These are phyloP conservation scores for Megathymus violae DNA, from an alignment of 1,140 invertebrate genomes.

Conservation along the genomic window DNA sequence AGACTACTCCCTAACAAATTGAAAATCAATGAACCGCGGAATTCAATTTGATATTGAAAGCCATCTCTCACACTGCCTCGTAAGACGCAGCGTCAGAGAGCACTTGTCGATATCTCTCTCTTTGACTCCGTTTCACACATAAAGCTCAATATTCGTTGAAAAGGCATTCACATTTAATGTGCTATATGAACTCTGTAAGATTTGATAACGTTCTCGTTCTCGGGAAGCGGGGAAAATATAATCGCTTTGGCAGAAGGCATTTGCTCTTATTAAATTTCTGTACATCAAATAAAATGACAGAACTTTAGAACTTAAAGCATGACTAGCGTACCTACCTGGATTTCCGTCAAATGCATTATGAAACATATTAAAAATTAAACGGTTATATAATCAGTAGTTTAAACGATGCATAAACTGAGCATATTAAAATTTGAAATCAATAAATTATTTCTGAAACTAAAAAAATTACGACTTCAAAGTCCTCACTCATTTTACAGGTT, in stretches of 20 bases:
- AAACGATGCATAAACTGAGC: too few relatives aligned
- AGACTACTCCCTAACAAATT: conserved; percentile 81
- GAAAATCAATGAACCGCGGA: conserved; percentile 86
- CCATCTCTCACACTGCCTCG: conserved; percentile 76
- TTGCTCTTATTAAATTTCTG: not conserved
- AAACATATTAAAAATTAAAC: too few relatives aligned
- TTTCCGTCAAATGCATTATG: too few relatives aligned
- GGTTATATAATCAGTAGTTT: too few relatives aligned
- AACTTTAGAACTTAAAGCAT: too few relatives aligned
- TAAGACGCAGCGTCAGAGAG: conserved; percentile 54
- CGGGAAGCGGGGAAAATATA: conserved; percentile 10
- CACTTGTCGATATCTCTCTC: conserved; percentile 62
- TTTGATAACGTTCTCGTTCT: conserved; percentile 14
- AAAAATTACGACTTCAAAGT: too few relatives aligned
- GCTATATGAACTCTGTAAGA: conserved; percentile 26
- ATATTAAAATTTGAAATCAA: too few relatives aligned
- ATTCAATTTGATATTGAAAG: conserved; percentile 87
- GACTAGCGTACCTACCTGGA: too few relatives aligned
- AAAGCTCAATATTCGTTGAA: conserved; percentile 54
- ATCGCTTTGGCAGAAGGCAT: conserved; percentile 19
- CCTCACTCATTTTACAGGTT: too few relatives aligned
- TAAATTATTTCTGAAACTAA: too few relatives aligned
- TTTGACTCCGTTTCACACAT: conserved; percentile 69
- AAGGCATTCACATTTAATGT: conserved; percentile 46
- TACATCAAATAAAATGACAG: not conserved